A percentile compares a stretch with the other conserved stretches of the same genome.
These are phyloP conservation scores for Caenorhabditis sulstoni DNA, from an alignment of 2,888 invertebrate species.

Conservation along the genomic window DNA sequence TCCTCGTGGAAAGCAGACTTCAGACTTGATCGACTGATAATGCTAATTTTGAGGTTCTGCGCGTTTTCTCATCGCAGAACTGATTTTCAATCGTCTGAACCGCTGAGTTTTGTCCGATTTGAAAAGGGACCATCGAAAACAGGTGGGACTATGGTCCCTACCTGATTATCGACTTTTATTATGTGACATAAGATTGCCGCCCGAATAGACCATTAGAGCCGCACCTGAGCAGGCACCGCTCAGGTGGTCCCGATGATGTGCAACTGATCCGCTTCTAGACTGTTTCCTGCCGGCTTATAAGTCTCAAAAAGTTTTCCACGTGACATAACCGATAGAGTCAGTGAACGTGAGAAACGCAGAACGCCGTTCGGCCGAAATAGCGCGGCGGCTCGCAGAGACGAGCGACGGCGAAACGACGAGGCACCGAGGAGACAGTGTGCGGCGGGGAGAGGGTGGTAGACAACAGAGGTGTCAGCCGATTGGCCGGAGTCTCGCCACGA, in stretches of 20 bases:
- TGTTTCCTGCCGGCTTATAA: conserved; percentile 18
- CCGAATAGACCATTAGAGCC: too few species aligned
- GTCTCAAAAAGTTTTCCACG: conserved; percentile 40
- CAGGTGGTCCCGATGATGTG: conserved; percentile 12
- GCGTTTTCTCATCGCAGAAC: too few species aligned
- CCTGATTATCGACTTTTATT: background rate
- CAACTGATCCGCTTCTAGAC: conserved; percentile 19
- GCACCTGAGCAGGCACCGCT: background rate
- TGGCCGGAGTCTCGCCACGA: conserved; percentile 50
- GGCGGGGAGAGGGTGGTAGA: conserved; percentile 10
- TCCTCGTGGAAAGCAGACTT: background rate
- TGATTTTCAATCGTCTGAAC: too few species aligned
- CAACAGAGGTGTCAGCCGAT: conserved; percentile 5
- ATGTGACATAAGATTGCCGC: too few species aligned
- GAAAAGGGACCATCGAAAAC: conserved; percentile 4
- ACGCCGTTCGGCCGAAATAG: conserved; percentile 45
- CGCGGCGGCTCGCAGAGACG: conserved; percentile 22
- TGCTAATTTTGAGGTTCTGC: too few species aligned
- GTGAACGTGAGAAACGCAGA: conserved; percentile 58
- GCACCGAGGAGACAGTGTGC: conserved; percentile 17
- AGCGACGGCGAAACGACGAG: conserved; percentile 28
- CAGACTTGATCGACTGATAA: too few species aligned
- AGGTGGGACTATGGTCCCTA: background rate
- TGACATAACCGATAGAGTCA: conserved; percentile 24
- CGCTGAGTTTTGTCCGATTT: too few species aligned